These are phyloP conservation scores for Rhynchophorus ferrugineus DNA, from an alignment of 1,140 invertebrate genomes.

Conservation along the genomic window DNA sequence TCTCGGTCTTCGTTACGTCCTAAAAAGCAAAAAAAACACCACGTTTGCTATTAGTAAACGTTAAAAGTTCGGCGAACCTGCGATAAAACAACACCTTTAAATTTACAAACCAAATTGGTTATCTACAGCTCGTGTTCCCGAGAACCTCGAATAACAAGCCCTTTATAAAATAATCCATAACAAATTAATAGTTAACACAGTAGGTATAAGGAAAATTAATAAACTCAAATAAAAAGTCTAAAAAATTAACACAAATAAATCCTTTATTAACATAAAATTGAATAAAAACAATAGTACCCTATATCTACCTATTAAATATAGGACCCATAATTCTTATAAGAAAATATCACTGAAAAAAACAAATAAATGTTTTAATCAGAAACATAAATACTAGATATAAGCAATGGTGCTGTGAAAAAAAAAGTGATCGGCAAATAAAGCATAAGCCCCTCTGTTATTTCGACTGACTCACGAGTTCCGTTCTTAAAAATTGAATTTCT, in stretches of 20 bases:
- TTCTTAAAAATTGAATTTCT: conserved; percentile 53
- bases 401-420: conserved; percentile 5
- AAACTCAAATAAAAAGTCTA: conserved; percentile 17
- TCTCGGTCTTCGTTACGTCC: conserved; percentile 34
- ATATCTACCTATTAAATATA: neutral
- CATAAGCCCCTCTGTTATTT: conserved; percentile 23
- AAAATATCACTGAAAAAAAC: no score
- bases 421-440: conserved; percentile 17
- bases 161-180: conserved; percentile 1
- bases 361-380: no score
- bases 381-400: no score
- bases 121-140: neutral
- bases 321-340: neutral
- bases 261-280: conserved; percentile 11
- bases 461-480: conserved; percentile 58
- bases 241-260: conserved; percentile 14
- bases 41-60: no score
- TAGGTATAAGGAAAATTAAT: conserved; percentile 7
- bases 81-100: neutral
- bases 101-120: neutral
- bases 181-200: conserved; percentile 11
- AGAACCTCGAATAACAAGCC: neutral
- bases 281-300: neutral
- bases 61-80: neutral
- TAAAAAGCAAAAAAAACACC: conserved; percentile 16